These are phyloP conservation scores for Seriola quinqueradiata DNA, from an alignment of 2,113 vertebrate genomes.

Conservation along the genomic window DNA sequence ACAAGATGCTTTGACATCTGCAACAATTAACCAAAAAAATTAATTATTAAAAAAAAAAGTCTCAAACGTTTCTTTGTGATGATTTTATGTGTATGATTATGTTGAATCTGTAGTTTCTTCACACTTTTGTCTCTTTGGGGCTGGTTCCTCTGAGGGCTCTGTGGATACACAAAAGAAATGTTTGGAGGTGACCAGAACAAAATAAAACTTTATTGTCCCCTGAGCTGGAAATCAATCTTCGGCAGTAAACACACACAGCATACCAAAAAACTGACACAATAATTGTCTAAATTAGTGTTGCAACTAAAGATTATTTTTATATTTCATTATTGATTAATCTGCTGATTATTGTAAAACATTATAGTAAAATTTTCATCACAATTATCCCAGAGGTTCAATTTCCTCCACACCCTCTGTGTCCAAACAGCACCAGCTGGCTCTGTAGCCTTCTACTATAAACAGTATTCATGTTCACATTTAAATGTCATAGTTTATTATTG, in stretches of 20 bases:
- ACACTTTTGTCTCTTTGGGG: constrained; percentile 87
- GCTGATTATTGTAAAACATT: neutral
- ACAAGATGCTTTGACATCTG: constrained; percentile 17
- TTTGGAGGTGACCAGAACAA: neutral
- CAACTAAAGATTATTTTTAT: neutral
- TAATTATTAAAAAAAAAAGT: constrained; percentile 15
- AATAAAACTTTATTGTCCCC: neutral
- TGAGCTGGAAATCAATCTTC: neutral
- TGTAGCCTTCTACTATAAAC: neutral
- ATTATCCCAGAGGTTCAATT: neutral
- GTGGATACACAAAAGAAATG: constrained; percentile 27
- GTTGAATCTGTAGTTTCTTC: constrained; percentile 60
- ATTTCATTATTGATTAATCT: neutral
- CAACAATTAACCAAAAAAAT: too few species aligned
- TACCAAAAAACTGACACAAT: neutral
- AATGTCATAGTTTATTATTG: neutral
- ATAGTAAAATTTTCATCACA: neutral
- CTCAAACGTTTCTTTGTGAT: neutral
- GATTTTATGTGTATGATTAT: constrained; percentile 18
- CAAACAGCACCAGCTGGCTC: neutral
- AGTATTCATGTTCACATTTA: neutral
- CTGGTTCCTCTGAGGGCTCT: constrained; percentile 85
- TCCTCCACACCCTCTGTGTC: neutral
- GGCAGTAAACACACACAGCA: neutral
- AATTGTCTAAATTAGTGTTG: neutral